These are phyloP conservation scores for Picathartes gymnocephalus DNA, from an alignment of 2,113 vertebrate genomes.

Conservation along the genomic window DNA sequence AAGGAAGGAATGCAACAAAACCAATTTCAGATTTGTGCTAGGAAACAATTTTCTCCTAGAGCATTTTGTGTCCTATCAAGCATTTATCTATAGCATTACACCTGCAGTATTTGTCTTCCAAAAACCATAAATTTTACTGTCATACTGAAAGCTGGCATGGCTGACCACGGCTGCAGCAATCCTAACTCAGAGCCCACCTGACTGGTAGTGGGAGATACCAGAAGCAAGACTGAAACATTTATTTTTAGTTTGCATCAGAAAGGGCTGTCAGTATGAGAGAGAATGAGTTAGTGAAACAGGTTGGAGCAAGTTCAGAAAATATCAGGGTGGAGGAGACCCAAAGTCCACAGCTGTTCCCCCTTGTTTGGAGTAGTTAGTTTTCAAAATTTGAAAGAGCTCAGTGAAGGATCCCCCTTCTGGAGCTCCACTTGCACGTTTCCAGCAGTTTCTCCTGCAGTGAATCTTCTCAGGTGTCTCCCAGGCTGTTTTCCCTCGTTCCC, in stretches of 20 bases:
- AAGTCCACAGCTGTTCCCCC: background rate
- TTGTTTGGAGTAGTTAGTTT: background rate
- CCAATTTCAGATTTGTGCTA: background rate
- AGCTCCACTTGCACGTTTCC: background rate
- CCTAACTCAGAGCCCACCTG: background rate
- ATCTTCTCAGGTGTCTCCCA: background rate
- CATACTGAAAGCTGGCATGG: background rate
- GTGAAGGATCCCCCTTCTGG: background rate
- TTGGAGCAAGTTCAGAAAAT: background rate
- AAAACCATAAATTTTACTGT: background rate
- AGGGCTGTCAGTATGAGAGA: background rate
- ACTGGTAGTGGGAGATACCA: background rate
- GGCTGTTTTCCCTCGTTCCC: background rate
- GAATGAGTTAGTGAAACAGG: background rate
- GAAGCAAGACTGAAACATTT: background rate
- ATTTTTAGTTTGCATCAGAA: background rate
- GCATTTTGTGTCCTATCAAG: background rate
- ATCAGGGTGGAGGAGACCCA: background rate
- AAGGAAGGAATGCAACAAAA: background rate
- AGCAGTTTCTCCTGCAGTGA: background rate
- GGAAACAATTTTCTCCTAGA: conserved; percentile 6
- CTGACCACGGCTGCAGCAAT: background rate
- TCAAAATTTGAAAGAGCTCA: background rate
- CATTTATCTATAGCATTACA: background rate
- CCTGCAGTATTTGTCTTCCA: background rate